Evolutionary conservation across 2,797 vertebrate species (phyloP).

Genomic region (Serranus cabrilla): DNA sequence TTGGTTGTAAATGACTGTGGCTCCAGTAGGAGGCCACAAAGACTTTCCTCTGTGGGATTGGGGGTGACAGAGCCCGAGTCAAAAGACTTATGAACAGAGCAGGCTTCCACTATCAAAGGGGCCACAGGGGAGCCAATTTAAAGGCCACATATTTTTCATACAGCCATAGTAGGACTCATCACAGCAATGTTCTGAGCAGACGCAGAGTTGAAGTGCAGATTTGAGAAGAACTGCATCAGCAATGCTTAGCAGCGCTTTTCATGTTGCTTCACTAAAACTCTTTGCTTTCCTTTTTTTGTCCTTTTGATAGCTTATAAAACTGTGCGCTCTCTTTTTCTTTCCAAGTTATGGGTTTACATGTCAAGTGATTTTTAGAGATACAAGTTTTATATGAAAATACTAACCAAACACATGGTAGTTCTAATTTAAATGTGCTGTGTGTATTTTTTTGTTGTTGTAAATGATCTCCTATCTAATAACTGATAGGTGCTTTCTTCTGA

Average conservation of each 20-base stretch:
- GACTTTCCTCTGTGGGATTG: constrained; percentile 31
- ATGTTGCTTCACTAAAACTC: constrained; percentile 7
- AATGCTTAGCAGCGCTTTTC: constrained; percentile 22
- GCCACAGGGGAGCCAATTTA: constrained; percentile 66
- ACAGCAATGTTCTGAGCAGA: constrained; percentile 20
- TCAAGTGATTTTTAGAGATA: constrained; percentile 65
- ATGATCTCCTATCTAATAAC: constrained; percentile 46
- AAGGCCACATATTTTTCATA: constrained; percentile 59
- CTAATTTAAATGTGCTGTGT: constrained; percentile 33
- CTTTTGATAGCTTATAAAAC: constrained; percentile 51
- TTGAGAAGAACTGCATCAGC: constrained; percentile 19
- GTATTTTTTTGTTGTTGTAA: constrained; percentile 36
- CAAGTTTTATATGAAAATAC: constrained; percentile 60
- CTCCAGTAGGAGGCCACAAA: constrained; percentile 21
- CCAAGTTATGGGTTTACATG: constrained; percentile 49
- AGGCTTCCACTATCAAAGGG: constrained; percentile 35
- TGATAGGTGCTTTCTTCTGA: constrained; percentile 47
- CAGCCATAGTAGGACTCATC: constrained; percentile 43
- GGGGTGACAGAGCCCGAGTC: constrained; percentile 31
- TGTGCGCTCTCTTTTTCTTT: constrained; percentile 54
- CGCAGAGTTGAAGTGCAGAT: constrained; percentile 33
- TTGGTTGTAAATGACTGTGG: constrained; percentile 35
- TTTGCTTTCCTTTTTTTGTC: not conserved
- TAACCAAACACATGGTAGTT: constrained; percentile 40
- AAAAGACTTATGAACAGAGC: constrained; percentile 52